Evolutionary conservation across 2,113 vertebrate genomes (phyloP), one percentile per base, ranked within the genome.

Genomic region (Cinclus mexicanus): DNA sequence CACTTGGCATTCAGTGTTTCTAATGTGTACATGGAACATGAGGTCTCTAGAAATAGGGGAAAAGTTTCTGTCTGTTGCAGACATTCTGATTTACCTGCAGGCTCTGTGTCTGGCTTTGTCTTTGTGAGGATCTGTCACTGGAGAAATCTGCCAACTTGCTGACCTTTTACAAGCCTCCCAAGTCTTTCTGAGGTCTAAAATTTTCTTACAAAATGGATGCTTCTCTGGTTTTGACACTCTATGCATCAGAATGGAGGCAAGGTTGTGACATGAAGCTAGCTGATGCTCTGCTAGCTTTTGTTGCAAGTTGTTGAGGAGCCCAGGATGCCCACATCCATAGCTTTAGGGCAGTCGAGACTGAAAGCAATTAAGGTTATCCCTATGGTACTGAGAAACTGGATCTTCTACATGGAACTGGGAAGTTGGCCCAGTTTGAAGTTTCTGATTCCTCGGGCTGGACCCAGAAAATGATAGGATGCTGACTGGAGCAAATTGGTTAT

Each of bases 261-360:
- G 8, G 6, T 13, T 57, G 12, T 53, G 49, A 53, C 46, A 23
- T 46, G 41, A 68, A 83, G 49, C 14, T 56, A 46, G 37, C 18
- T 70, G 47, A 70, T 76, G 6, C 3, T 87, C 53, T 64, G 11
- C 12, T 69, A 55, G 7, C 11, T 87, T 94, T 88, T 57, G 14
- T 53, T 57, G 68, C 63, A 23, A 61, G 81, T 18, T 10, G 4
- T 3, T 69, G 31, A 6, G 26, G 9, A 56, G 5, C 22, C 28
- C 37, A 47, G 22, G 11, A 77, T 52, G 33, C 19, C 26, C 29
- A 55, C 0, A 0, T 31, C 24, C 16, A 16, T 21, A n/a, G 41
- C 19, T 59, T 25, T 55, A 39, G 74, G 39, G 9, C 15, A 79
- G 41, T 22, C 28, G 28, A 76, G 24, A 29, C 22, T 53, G 35